Evolutionary conservation across 2,888 invertebrate genomes (phyloP).

Genomic region (Acanthosepion esculentum): DNA sequence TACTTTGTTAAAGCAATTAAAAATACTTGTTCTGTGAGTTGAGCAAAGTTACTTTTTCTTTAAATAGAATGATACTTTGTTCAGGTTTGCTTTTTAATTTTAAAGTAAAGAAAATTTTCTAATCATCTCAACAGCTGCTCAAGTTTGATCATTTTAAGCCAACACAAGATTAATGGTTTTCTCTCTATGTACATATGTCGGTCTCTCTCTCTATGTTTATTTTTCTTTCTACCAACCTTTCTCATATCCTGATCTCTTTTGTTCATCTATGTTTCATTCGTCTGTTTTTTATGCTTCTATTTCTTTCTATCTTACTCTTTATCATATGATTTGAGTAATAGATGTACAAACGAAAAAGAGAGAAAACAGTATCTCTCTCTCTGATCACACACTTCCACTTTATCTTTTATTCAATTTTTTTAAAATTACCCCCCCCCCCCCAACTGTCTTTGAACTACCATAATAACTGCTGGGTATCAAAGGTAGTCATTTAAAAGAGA

Average conservation of each 20-base stretch:
- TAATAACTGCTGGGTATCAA: no score
- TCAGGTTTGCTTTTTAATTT: neutral
- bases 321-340: no score
- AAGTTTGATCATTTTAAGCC: neutral
- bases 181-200: neutral
- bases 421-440: no score
- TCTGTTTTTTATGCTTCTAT: no score
- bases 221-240: neutral
- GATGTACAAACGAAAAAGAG: no score
- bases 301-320: no score
- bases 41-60: neutral
- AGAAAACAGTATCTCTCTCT: neutral
- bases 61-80: neutral
- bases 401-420: neutral
- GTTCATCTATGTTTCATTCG: no score
- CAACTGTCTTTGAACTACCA: no score
- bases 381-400: neutral
- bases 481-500: no score
- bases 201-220: neutral
- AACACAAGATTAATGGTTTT: neutral
- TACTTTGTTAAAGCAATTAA: neutral
- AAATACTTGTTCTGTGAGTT: neutral
- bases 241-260: no score
- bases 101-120: neutral
- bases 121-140: conserved; percentile 15